Evolutionary conservation across 2,888 invertebrate genomes (phyloP), one percentile per base, ranked within the genome.

Genomic region (Cyrtodaria siliqua): DNA sequence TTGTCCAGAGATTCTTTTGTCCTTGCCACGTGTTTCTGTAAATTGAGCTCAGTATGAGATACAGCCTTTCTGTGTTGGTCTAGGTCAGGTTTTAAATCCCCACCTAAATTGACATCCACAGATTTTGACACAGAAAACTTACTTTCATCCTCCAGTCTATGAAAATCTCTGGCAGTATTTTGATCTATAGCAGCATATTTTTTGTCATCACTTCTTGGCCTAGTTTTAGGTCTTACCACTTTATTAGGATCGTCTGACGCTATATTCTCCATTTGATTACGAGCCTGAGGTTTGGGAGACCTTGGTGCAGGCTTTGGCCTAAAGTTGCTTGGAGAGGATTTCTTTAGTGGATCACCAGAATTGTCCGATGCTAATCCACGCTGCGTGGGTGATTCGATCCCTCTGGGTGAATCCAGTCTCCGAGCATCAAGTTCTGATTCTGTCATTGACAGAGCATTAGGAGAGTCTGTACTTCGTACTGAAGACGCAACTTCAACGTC

Each of bases 361-460:
- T 26, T 29, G 16, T 59, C 63, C 12, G 68, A 59, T n/a, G 50
- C 67, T 24, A 59, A n/a, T 20, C 61, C 49, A 23, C 38, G 53
- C 18, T 20, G 57, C 6, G 42, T 24, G 27, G 61, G 64, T n/a
- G 76, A 67, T 52, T 73, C 72, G 20, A 69, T 49, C 1, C 40
- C 40, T 27, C 55, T 18, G 9, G 73, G 68, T 0, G 68, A 67
- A 42, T 77, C 77, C 26, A 62, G 47, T 29, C 68, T 68, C 18
- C 49, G 49, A 2, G 64, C 71, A 83, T 72, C 81, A 50, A 63
- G 72, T 62, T 74, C 85, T 60, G 77, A 74, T 33, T 77, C 82
- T 16, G 82, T 79, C 20, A 82, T 62, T 42, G 79, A 72, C 27
- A 73, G 68, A 9, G 77, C 79, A 50, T 71, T 69, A 18, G 80